These are phyloP conservation scores for Frankliniella intonsa DNA, from an alignment of 2,888 invertebrate species.

Conservation along the genomic window DNA sequence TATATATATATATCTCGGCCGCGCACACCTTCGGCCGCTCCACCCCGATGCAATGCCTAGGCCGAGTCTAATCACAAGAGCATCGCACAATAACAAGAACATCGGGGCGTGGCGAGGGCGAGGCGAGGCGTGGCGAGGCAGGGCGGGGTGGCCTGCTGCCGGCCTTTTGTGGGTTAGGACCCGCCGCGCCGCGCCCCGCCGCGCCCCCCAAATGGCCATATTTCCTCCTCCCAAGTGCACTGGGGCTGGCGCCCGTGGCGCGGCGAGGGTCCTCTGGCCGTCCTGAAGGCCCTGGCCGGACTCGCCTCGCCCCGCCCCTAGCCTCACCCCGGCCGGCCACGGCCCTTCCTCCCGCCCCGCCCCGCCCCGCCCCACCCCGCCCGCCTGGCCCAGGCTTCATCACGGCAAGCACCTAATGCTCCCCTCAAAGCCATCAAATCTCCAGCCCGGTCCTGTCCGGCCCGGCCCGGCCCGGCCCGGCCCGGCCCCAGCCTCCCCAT, in stretches of 20 bases:
- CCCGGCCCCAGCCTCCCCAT: background rate
- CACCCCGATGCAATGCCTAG: background rate
- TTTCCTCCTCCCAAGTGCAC: too few relatives aligned
- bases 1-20: too few relatives aligned
- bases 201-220: too few relatives aligned
- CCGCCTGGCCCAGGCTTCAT: background rate
- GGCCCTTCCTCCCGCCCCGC: background rate
- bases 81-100: background rate
- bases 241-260: background rate
- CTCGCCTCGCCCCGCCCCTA: background rate
- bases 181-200: too few relatives aligned
- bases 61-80: background rate
- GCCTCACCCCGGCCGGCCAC: background rate
- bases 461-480: background rate
- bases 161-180: too few relatives aligned
- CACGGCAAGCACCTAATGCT: constrained; percentile 16
- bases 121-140: too few relatives aligned
- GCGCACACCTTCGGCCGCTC: too few relatives aligned
- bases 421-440: constrained; percentile 21
- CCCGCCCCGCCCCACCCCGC: background rate
- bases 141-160: too few relatives aligned
- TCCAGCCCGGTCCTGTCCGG: background rate
- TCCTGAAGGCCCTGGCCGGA: background rate
- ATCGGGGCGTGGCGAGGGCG: background rate
- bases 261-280: background rate